phyloP scores from a whole-genome alignment of 2,797 vertebrate species.

The Microctenopoma lineatum region DNA sequence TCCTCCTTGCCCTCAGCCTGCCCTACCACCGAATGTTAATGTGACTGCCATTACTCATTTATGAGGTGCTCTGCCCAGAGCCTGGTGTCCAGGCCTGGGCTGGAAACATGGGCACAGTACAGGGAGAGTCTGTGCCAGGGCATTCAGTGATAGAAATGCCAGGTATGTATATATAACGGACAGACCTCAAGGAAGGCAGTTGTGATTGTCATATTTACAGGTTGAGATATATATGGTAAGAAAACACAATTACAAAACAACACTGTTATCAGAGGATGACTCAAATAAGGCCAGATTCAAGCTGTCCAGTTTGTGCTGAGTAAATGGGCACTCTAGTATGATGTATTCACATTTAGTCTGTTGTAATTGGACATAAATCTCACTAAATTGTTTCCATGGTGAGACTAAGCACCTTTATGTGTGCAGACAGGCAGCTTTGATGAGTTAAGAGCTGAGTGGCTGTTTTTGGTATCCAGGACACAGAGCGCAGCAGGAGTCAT shows the following conservation, averaged over 20 bases:
- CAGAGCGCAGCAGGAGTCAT: constrained; percentile 59
- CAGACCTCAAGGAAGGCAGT: not conserved
- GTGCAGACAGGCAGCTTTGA: constrained; percentile 66
- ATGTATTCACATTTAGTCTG: constrained; percentile 61
- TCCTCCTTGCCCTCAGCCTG: constrained; percentile 64
- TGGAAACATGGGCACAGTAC: constrained; percentile 45
- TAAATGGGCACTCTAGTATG: constrained; percentile 54
- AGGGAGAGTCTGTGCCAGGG: constrained; percentile 50
- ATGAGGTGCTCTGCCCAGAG: constrained; percentile 68
- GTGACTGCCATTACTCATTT: constrained; percentile 78
- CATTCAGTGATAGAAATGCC: constrained; percentile 32
- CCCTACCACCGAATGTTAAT: constrained; percentile 79
- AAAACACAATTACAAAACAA: constrained; percentile 42
- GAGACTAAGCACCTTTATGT: constrained; percentile 67
- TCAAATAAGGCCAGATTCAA: constrained; percentile 46
- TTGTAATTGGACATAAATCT: constrained; percentile 73
- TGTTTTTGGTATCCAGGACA: constrained; percentile 64
- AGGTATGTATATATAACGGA: constrained; percentile 35
- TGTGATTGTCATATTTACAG: constrained; percentile 30
- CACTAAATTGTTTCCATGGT: constrained; percentile 57
- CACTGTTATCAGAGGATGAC: constrained; percentile 31
- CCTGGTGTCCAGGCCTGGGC: constrained; percentile 42
- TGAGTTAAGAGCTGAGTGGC: constrained; percentile 57
- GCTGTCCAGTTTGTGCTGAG: constrained; percentile 52
- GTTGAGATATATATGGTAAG: constrained; percentile 10